phyloP scores from a whole-genome alignment of 2,797 vertebrate species.

The Gambelia wislizenii region DNA sequence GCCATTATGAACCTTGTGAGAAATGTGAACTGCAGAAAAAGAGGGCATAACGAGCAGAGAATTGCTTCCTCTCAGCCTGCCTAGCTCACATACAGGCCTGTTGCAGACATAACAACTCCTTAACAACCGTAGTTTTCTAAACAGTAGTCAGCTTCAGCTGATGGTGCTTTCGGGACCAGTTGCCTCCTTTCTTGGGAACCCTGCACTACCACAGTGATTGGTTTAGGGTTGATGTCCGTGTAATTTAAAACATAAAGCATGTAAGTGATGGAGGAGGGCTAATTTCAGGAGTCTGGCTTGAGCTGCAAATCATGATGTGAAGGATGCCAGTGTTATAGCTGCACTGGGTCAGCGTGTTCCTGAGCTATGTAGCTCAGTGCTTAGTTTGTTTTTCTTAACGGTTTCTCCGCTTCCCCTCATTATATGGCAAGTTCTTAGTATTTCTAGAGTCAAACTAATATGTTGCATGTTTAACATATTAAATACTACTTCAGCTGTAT shows the following conservation, averaged over 20 bases:
- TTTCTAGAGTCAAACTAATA: conserved; percentile 9
- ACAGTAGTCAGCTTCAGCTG: background rate
- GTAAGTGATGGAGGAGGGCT: background rate
- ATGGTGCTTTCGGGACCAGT: background rate
- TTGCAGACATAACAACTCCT: background rate
- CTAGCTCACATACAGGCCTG: background rate
- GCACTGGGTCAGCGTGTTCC: background rate
- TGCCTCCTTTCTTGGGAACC: background rate
- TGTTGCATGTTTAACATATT: conserved; percentile 43
- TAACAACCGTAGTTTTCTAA: background rate
- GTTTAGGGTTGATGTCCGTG: background rate
- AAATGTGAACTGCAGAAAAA: background rate
- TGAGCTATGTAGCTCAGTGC: background rate
- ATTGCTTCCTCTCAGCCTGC: background rate
- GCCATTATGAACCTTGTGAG: background rate
- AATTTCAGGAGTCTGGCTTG: background rate
- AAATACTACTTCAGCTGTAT: conserved; percentile 56
- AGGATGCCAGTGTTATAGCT: background rate
- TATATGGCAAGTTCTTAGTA: background rate
- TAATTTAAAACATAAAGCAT: background rate
- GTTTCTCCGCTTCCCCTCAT: background rate
- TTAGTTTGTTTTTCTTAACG: background rate
- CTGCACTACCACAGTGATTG: background rate
- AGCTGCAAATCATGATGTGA: background rate
- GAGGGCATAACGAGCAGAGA: background rate